Evolutionary conservation across 2,888 invertebrate species (phyloP).

Genomic region (Acleris emargana): DNA sequence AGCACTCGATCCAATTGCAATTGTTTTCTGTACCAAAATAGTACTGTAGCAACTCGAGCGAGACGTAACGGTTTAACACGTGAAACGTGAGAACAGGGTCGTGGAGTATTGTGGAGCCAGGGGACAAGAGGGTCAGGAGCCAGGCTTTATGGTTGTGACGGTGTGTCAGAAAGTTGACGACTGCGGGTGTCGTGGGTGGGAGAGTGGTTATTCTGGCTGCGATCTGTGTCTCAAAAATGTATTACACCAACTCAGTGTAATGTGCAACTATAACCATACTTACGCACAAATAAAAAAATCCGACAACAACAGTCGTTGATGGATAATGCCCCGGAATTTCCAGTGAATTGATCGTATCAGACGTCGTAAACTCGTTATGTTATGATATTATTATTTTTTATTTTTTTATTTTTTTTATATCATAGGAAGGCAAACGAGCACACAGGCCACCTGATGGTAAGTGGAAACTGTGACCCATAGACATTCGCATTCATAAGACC

Average conservation of each 20-base stretch:
- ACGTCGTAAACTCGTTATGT: no score
- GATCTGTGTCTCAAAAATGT: background rate
- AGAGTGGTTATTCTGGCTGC: background rate
- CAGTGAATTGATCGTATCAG: no score
- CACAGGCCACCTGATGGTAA: no score
- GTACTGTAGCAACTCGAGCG: constrained; percentile 30
- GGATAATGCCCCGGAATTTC: no score
- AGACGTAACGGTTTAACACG: constrained; percentile 38
- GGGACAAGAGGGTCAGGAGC: constrained; percentile 14
- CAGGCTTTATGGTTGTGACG: constrained; percentile 12
- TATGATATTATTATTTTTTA: no score
- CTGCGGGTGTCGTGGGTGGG: background rate
- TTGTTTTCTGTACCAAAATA: constrained; percentile 28
- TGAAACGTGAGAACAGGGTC: constrained; percentile 42
- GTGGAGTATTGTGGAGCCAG: constrained; percentile 11
- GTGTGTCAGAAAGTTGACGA: background rate
- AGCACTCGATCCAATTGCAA: constrained; percentile 23
- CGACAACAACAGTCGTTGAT: no score
- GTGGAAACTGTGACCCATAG: no score
- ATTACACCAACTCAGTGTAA: no score
- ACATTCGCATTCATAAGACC: no score
- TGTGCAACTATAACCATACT: no score
- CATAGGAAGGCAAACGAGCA: no score
- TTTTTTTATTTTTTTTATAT: no score
- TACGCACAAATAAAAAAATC: background rate